Conservation (phyloP, 2,113 vertebrate species). For the Oryctolagus cuniculus region mOryCun1.1 NC_091441.1:95719001-95719500, state of each 20-base stretch:
- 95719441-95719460: slow-evolving; percentile 43
- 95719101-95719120: slow-evolving; percentile 86
- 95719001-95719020: slow-evolving; percentile 82
- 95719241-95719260: background rate
- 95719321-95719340: background rate
- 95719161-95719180: slow-evolving; percentile 47
- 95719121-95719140: slow-evolving; percentile 83
- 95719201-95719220: background rate
- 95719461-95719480: background rate
- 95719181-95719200: background rate
- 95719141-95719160: slow-evolving; percentile 74
- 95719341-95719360: background rate
- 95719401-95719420: background rate
- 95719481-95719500: slow-evolving; percentile 30
- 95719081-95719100: slow-evolving; percentile 76
- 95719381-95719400: slow-evolving; percentile 36
- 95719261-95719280: background rate
- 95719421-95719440: slow-evolving; percentile 32
- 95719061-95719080: slow-evolving; percentile 79
- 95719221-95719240: background rate
- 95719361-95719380: slow-evolving; percentile 43
- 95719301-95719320: background rate
- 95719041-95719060: slow-evolving; percentile 83
- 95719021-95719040: slow-evolving; percentile 81
- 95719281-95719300: background rate